Conservation (phyloP, 1,140 invertebrate species). For the Bombyx mandarina region DNA sequence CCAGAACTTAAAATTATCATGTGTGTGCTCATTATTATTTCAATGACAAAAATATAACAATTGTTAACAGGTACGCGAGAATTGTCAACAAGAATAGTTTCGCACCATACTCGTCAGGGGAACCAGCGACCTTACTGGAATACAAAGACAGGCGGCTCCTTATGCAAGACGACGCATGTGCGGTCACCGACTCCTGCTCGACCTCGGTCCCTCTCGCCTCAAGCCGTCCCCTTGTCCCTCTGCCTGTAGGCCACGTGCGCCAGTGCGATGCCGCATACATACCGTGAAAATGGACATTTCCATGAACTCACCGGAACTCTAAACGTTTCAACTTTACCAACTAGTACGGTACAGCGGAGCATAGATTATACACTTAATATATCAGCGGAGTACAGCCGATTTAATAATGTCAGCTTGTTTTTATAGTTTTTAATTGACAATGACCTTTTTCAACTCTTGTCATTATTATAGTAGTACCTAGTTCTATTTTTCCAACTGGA, state of each 20-base stretch:
- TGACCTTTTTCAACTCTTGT: too few relatives aligned
- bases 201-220: slow-evolving; percentile 13
- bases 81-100: slow-evolving; percentile 48
- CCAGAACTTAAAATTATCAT: too few relatives aligned
- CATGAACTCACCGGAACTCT: slow-evolving; percentile 52
- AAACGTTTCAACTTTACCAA: slow-evolving; percentile 12
- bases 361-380: too few relatives aligned
- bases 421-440: too few relatives aligned
- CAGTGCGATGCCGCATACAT: slow-evolving; percentile 30
- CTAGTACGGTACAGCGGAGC: too few relatives aligned
- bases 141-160: slow-evolving; percentile 51
- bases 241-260: slow-evolving; percentile 30
- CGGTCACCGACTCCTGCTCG: slow-evolving; percentile 51
- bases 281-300: slow-evolving; percentile 58
- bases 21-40: slow-evolving; percentile 24
- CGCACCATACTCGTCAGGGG: slow-evolving; percentile 41
- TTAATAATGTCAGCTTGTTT: too few relatives aligned
- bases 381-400: too few relatives aligned
- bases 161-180: slow-evolving; percentile 49
- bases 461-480: too few relatives aligned
- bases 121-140: slow-evolving; percentile 43
- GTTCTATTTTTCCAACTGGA: too few relatives aligned
- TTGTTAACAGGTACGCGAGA: slow-evolving; percentile 35
- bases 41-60: slow-evolving; percentile 40
- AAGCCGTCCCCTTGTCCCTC: slow-evolving; percentile 7